phyloP scores from a whole-genome alignment of 2,888 invertebrate genomes.

The Digitonthophagus gazella region DNA sequence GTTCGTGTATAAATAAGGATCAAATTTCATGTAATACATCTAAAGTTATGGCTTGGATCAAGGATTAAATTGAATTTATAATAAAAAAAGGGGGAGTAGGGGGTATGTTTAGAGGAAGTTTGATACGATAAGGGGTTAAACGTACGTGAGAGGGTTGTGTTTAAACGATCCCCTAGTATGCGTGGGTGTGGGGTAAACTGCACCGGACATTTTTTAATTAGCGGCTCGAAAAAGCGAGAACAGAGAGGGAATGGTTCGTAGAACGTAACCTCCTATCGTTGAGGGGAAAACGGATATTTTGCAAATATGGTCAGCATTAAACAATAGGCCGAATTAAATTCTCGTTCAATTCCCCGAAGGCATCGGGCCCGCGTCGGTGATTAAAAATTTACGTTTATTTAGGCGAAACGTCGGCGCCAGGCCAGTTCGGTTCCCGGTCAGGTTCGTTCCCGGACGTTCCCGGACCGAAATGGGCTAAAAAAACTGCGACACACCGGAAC shows the following conservation, averaged over 20 bases:
- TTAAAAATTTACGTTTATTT: slow-evolving; percentile 51
- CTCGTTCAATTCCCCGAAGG: slow-evolving; percentile 45
- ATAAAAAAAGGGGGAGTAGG: no score
- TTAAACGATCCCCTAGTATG: background rate
- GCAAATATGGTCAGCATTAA: slow-evolving; percentile 28
- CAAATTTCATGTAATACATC: no score
- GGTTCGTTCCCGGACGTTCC: background rate
- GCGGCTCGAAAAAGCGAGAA: background rate
- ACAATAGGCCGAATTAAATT: slow-evolving; percentile 44
- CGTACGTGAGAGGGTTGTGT: no score
- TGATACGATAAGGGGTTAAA: no score
- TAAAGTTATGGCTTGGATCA: no score
- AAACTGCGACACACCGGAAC: slow-evolving; percentile 12
- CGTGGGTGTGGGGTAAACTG: background rate
- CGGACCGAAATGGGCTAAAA: background rate
- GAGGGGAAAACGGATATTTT: slow-evolving; percentile 26
- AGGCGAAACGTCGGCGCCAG: slow-evolving; percentile 34
- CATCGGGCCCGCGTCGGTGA: slow-evolving; percentile 40
- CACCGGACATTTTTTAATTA: background rate
- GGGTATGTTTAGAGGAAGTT: no score
- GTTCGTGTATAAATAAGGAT: no score
- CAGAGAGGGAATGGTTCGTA: background rate
- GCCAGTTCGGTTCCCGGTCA: slow-evolving; percentile 4
- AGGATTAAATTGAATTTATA: no score
- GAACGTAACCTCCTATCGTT: no score